These are phyloP conservation scores for Bubalus kerabau DNA, from an alignment of 2,113 vertebrate genomes.

Conservation along the genomic window DNA sequence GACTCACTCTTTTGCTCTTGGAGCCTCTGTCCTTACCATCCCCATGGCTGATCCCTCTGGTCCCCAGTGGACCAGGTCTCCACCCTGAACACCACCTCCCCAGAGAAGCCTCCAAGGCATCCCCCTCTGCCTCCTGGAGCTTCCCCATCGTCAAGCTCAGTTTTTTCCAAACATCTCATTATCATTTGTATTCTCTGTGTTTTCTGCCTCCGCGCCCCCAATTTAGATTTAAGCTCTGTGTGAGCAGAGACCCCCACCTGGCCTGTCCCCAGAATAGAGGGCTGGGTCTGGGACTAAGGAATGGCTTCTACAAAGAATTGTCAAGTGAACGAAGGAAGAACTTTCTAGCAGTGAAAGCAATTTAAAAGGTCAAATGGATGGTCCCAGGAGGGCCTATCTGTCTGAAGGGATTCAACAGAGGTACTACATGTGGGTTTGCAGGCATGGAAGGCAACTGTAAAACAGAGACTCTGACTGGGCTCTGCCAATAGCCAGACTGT, in stretches of 20 bases:
- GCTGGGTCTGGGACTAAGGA: neutral
- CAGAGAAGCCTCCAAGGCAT: neutral
- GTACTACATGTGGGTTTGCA: accelerated
- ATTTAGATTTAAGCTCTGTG: neutral
- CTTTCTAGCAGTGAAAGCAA: neutral
- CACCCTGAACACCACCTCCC: neutral
- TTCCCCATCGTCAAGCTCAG: accelerated
- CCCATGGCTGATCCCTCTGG: neutral
- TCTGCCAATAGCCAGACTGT: neutral
- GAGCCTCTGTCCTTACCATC: neutral
- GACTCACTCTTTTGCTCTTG: neutral
- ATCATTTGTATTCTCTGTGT: neutral
- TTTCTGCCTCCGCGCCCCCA: neutral
- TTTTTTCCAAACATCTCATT: neutral
- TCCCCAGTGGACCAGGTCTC: neutral
- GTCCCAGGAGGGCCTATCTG: neutral
- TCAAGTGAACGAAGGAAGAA: neutral
- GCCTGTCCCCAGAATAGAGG: neutral
- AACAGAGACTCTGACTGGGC: neutral
- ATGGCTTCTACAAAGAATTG: neutral
- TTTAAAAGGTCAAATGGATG: neutral
- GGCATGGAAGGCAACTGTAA: neutral
- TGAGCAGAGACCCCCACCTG: neutral
- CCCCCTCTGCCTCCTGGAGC: neutral
- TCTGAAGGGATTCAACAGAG: neutral